phyloP scores from a whole-genome alignment of 2,888 invertebrate genomes.

The Dinocampus coccinellae region DNA sequence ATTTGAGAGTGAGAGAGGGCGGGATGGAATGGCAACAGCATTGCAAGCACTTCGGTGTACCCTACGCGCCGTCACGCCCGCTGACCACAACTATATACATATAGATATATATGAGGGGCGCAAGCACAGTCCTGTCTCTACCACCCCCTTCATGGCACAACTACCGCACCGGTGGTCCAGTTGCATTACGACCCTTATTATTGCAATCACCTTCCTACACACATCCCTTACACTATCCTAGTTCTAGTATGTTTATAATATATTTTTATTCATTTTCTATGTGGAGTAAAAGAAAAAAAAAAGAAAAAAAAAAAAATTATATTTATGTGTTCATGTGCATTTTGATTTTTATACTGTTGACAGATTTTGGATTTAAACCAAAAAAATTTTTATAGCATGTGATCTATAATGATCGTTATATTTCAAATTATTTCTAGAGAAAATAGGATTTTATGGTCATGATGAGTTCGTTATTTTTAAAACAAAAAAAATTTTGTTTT shows the following conservation, averaged over 20 bases:
- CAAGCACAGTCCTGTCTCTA: conserved; percentile 47
- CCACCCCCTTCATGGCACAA: conserved; percentile 33
- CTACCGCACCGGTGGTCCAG: conserved; percentile 38
- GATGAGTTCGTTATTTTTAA: too few relatives aligned
- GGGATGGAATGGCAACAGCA: conserved; percentile 39
- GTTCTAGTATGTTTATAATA: too few relatives aligned
- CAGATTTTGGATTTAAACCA: conserved; percentile 34
- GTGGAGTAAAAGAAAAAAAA: too few relatives aligned
- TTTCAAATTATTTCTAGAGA: background rate
- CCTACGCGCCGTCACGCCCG: conserved; percentile 64
- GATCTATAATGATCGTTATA: background rate
- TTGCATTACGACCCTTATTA: conserved; percentile 50
- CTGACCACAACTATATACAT: conserved; percentile 67
- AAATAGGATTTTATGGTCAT: conserved; percentile 5
- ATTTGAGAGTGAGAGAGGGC: background rate
- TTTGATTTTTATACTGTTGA: conserved; percentile 38
- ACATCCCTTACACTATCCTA: too few relatives aligned
- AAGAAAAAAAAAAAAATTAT: background rate
- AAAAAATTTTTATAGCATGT: too few relatives aligned
- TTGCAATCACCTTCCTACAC: conserved; percentile 44
- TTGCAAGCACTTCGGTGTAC: conserved; percentile 47
- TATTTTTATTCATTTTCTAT: too few relatives aligned
- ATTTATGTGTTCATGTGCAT: background rate
- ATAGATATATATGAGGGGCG: too few relatives aligned
- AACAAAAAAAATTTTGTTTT: conserved; percentile 11